Percentiles rank a stretch among this genome's conserved stretches.
These are phyloP conservation scores for Aplysina aerophoba DNA, from an alignment of 37 sponge, comb jelly and placozoan genomes.

Conservation along the genomic window DNA sequence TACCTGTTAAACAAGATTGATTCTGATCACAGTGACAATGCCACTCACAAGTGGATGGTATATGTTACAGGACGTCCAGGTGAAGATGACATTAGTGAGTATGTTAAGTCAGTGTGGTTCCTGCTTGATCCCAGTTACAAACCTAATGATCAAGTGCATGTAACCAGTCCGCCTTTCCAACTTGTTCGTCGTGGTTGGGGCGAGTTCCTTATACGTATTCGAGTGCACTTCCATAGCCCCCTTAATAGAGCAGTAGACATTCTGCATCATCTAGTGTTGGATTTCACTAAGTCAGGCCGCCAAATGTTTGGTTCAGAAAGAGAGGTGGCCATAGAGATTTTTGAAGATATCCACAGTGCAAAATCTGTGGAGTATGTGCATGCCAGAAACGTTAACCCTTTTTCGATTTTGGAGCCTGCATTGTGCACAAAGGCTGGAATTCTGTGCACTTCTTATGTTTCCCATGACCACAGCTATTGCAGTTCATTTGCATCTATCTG, in stretches of 20 bases:
- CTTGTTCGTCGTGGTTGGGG: conserved; percentile 89
- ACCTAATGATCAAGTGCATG: conserved; percentile 76
- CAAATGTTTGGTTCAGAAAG: conserved; percentile 91
- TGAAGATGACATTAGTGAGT: conserved; percentile 67
- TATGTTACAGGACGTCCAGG: conserved; percentile 67
- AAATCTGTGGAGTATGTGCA: not conserved
- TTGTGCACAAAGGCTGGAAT: not conserved
- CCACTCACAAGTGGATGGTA: conserved; percentile 96
- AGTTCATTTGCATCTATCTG: not conserved
- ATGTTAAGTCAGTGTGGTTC: conserved; percentile 75
- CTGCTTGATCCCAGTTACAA: conserved; percentile 91
- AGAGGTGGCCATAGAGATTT: conserved; percentile 60
- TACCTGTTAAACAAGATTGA: conserved; percentile 49
- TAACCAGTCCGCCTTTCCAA: conserved; percentile 78
- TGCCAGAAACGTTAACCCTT: not conserved
- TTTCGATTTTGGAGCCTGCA: not conserved
- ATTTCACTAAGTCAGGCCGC: conserved; percentile 79
- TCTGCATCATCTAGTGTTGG: conserved; percentile 79
- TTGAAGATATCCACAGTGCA: not conserved
- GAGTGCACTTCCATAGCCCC: conserved; percentile 63
- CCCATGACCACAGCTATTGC: conserved; percentile 50
- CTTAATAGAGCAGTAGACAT: conserved; percentile 74
- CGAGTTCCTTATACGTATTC: conserved; percentile 88
- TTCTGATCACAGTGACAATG: conserved; percentile 32
- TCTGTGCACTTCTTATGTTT: not conserved